Conservation (phyloP, 1,140 invertebrate genomes). For the Leptinotarsa lineolata region DNA sequence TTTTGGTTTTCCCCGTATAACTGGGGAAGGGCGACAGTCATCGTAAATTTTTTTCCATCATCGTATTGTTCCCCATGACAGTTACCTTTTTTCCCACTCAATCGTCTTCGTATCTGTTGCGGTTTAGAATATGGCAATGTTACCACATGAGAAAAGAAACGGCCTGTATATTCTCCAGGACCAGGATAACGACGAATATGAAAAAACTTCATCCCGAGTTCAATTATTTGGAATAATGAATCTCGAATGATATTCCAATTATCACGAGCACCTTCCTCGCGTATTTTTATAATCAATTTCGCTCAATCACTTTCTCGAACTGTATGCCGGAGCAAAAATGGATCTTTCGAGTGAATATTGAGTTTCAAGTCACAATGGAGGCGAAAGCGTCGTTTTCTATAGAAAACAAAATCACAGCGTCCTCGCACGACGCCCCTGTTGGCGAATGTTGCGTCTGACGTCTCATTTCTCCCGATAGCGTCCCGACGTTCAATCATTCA, state of each 20-base stretch:
- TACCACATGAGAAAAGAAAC: too few species aligned
- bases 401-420: constrained; percentile 4
- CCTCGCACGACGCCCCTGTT: constrained; percentile 7
- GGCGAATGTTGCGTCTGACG: constrained; percentile 37
- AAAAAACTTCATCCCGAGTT: too few species aligned
- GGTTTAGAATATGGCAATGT: too few species aligned
- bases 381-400: constrained; percentile 7
- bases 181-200: too few species aligned
- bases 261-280: background rate
- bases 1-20: too few species aligned
- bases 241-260: background rate
- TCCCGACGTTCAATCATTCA: constrained; percentile 29
- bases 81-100: too few species aligned
- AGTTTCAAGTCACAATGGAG: constrained; percentile 5
- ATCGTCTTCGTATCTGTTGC: too few species aligned
- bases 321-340: background rate
- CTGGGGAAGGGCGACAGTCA: too few species aligned
- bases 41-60: too few species aligned
- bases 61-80: too few species aligned
- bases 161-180: too few species aligned
- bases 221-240: background rate
- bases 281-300: constrained; percentile 9
- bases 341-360: constrained; percentile 8
- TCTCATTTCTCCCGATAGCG: constrained; percentile 31
- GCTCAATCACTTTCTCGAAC: background rate